Base-by-base conservation (phyloP, 2,113 vertebrate species). In the Dendrocopos noguchii region DNA sequence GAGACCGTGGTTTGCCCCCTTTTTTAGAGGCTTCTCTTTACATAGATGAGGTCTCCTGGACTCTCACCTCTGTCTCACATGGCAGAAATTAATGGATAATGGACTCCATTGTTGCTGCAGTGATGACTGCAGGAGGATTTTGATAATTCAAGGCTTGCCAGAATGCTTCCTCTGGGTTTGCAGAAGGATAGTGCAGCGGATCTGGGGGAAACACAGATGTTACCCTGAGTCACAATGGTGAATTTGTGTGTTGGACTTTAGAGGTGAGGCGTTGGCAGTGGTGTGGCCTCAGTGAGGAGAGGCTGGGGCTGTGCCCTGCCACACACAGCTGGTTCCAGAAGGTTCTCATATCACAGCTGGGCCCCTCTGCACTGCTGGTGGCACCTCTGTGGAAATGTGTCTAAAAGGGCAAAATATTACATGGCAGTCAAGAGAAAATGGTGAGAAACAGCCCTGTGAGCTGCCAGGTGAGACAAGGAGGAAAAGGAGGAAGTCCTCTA, bases 1-100 rank as follows among this genome's bases (percentile, higher is more conserved):
- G 1, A 55, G 65, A 36, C n/a, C 2, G 0, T 1, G 1, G 57
- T 59, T 56, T 57, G 50, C 20, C 8, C 27, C 13, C 27, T 31
- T 3, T 39, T 60, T 55, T 66, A 60, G 33, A 47, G 25, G 52
- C 27, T 68, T 44, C 20, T 22, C 44, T 72, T 56, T 63, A 9
- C 15, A 18, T 12, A 22, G 55, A 81, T 11, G 36, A 46, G 44
- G 33, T 80, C 36, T 65, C 29, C 53, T 89, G 1, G 4, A 46
- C 71, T 76, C 50, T 78, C 13, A 7, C 8, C 14, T 65, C 68
- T 29, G 71, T 22, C 17, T 81, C 3, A 1, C 22, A 18, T 60
- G 64, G 50, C 65, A 66, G 71, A 91, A 60, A n/a, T 77, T 76
- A 44, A 20, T 73, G 56, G 50, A 36, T 70, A 64, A 91, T n/a